These are phyloP conservation scores for Gortyna flavago DNA, from an alignment of 2,888 invertebrate genomes.

Conservation along the genomic window DNA sequence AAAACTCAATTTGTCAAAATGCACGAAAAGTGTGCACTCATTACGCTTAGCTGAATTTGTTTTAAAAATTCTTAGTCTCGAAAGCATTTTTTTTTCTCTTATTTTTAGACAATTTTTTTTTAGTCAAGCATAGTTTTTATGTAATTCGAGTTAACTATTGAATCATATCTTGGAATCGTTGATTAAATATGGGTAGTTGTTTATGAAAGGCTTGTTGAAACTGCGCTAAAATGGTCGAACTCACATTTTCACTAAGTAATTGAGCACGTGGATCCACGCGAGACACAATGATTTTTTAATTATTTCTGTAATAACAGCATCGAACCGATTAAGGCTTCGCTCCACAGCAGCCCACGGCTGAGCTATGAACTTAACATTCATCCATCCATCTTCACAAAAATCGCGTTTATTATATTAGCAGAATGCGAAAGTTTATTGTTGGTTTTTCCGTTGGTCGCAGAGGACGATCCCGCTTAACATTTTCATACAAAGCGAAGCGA, in stretches of 20 bases:
- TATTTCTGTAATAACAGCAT: not conserved
- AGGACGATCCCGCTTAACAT: not conserved
- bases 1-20: conserved; percentile 11
- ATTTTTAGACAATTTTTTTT: conserved; percentile 44
- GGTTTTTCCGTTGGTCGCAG: not conserved
- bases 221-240: not conserved
- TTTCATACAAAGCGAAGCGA: too few species aligned
- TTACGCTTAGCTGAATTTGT: conserved; percentile 49
- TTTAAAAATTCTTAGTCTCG: conserved; percentile 33
- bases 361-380: not conserved
- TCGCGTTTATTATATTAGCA: too few species aligned
- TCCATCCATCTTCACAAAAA: too few species aligned
- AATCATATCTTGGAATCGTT: conserved; percentile 64
- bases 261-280: not conserved
- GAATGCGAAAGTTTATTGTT: too few species aligned
- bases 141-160: conserved; percentile 58
- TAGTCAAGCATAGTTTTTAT: conserved; percentile 47
- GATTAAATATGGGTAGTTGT: conserved; percentile 49
- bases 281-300: not conserved
- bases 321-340: not conserved
- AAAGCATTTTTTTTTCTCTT: conserved; percentile 49
- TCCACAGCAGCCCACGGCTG: not conserved
- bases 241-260: not conserved
- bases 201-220: conserved; percentile 15
- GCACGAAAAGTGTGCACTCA: conserved; percentile 47